Percentiles rank a stretch among this genome's conserved stretches.
Evolutionary conservation across 1,140 invertebrate species (phyloP).

Genomic region (Eurosta solidaginis): DNA sequence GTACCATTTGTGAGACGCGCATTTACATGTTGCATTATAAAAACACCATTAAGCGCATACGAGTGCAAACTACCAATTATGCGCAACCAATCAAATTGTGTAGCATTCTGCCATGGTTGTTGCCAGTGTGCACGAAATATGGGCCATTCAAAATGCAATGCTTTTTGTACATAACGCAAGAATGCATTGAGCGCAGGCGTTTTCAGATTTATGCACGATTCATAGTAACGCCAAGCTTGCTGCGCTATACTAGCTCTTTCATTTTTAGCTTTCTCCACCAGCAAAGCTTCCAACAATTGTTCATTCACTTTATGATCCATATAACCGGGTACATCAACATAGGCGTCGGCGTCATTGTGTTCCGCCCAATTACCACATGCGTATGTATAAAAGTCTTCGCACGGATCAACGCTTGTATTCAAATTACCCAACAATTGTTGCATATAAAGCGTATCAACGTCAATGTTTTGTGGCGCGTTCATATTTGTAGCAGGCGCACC

Average conservation of each 20-base stretch:
- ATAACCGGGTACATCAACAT: slow-evolving; percentile 46
- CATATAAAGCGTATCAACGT: slow-evolving; percentile 31
- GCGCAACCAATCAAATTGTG: slow-evolving; percentile 42
- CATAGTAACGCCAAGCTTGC: slow-evolving; percentile 37
- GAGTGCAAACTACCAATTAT: slow-evolving; percentile 38
- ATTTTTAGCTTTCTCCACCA: not conserved
- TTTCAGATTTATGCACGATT: slow-evolving; percentile 36
- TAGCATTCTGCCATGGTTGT: slow-evolving; percentile 39
- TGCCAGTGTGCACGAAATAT: slow-evolving; percentile 40
- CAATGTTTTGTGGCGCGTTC: not conserved
- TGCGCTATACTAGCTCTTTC: slow-evolving; percentile 31
- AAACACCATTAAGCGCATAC: slow-evolving; percentile 42
- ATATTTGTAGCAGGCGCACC: not conserved
- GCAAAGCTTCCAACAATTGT: slow-evolving; percentile 36
- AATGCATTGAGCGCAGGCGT: slow-evolving; percentile 38
- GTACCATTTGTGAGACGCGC: slow-evolving; percentile 40
- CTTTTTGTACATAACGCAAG: slow-evolving; percentile 32
- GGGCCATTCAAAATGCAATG: slow-evolving; percentile 43
- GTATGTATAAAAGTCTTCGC: slow-evolving; percentile 46
- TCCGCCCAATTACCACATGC: slow-evolving; percentile 45
- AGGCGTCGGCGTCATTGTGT: slow-evolving; percentile 36
- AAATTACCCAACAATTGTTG: slow-evolving; percentile 40
- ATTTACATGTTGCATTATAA: slow-evolving; percentile 43
- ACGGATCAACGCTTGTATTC: slow-evolving; percentile 41
- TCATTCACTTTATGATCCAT: slow-evolving; percentile 43